Evolutionary conservation across 2,888 invertebrate genomes (phyloP), one percentile per base, ranked within the genome.

Genomic region (Himalopsyche kuldschensis): DNA sequence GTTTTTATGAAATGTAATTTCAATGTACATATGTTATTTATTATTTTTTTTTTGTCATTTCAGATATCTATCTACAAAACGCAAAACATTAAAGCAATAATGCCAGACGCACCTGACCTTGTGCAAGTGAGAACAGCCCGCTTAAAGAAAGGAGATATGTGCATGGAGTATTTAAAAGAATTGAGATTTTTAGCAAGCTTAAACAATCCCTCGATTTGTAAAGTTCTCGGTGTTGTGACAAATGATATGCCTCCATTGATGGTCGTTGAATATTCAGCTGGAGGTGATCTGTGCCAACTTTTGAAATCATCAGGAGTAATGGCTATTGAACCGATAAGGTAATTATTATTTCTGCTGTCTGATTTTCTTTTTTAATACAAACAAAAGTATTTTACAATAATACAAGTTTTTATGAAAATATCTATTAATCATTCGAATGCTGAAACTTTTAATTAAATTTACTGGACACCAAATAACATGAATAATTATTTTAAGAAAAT

Each of bases 211-310:
- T 94, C 95, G 89, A 91, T 95, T 84, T 94, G 94, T 80, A 91
- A 93, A 86, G 90, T 95, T 82, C 89, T 95, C 86, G 95, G 93
- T 79, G 92, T 95, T 82, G 90, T 90, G 85, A 92, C 93, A 6
- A 89, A 90, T 31, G 93, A 93, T 87, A 93, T 93, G 86, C 94
- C 94, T 0, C 93, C 94, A 81, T 94, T 94, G 92, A 94, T 94
- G 87, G 92, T 95, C 80, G 93, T 95, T 87, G 95, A 96, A 89
- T 95, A 95, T 89, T 94, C 95, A 89, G 94, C 95, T 87, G 93
- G 94, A 88, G 95, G 95, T 11, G 95, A 96, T 89, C 92, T 96
- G 85, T 93, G 94, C 87, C 94, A 95, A 89, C 95, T 95, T 89
- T 89, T 93, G 15, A 84, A 80, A 75, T 55, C 82, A 24, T 69